These are phyloP conservation scores for Gonioctena quinquepunctata DNA, from an alignment of 1,140 invertebrate genomes.

Conservation along the genomic window DNA sequence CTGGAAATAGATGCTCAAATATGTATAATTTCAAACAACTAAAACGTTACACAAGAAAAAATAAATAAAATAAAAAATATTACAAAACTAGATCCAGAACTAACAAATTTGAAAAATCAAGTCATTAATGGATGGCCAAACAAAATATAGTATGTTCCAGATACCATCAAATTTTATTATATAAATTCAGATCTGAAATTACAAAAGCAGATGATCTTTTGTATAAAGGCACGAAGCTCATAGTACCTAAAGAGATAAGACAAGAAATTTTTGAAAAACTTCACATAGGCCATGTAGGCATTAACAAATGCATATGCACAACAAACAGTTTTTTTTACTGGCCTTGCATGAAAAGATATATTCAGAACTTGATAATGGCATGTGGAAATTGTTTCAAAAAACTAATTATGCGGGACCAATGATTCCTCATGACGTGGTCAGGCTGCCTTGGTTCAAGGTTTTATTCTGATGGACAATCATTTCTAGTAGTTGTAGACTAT, in stretches of 20 bases:
- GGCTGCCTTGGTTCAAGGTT: conserved; percentile 49
- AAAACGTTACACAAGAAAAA: neutral
- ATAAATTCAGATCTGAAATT: neutral
- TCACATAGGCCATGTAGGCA: neutral
- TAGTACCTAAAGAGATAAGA: neutral
- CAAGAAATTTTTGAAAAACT: neutral
- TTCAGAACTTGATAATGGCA: neutral
- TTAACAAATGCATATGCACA: neutral
- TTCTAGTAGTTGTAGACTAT: conserved; percentile 52
- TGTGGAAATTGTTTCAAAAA: neutral
- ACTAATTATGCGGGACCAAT: conserved; percentile 36
- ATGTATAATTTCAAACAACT: neutral
- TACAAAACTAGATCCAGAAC: conserved; percentile 28
- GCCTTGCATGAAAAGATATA: neutral
- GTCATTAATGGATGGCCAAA: conserved; percentile 51
- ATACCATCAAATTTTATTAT: neutral
- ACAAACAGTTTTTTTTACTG: neutral
- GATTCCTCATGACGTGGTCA: conserved; percentile 44
- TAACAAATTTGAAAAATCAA: conserved; percentile 20
- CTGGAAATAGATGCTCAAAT: neutral
- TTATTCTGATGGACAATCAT: conserved; percentile 45
- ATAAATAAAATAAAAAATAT: conserved; percentile 27
- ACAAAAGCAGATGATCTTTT: neutral
- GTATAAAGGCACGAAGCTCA: neutral
- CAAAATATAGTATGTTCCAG: neutral